Evolutionary conservation across 35 echinoderm and acorn worm species (phyloP), one percentile per base, ranked within the genome.

Genomic region (Lytechinus pictus): DNA sequence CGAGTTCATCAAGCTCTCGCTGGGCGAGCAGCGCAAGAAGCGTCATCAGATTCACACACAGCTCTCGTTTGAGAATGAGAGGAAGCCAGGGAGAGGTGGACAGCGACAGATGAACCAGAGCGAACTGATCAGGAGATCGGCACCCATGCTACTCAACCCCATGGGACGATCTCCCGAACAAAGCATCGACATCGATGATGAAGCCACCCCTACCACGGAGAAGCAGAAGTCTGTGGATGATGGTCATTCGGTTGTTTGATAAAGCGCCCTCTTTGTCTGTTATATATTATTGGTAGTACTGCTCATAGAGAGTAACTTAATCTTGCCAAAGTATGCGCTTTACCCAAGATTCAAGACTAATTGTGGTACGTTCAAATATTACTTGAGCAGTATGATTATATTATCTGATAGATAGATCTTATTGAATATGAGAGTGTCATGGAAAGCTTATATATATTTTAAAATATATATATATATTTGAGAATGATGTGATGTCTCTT

Each of bases 1-100:
- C 92, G 97, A 98, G 95, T 98, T 98, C 56, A 98, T 98, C 91
- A 94, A 96, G 58, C 44, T 90, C 52, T 97, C 97, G 79, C 92
- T 98, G 53, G 97, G 97, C 66, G 97, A 98, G 27, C 97, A 98
- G 97, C 93, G 97, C 28, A 97, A 97, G 92, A 92, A 93, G 91
- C 87, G 97, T 93, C 96, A 92, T 94, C 96, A 57, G 79, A 95
- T 87, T n/a, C 95, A 91, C 28, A 89, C 28, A 94, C 86, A 95
- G 87, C 95, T 96, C 54, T 94, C 95, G 54, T 95, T 95, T 90
- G 97, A 97, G 60, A 95, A 95, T 24, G 97, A 97, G 92, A 55
- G 93, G 28, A 95, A 93, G n/a, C 95, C 93, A 52, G 66, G 66
- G 66, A 79, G 66, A 79, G 94, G 87, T 87, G 97, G 92, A 55